These are phyloP conservation scores for Metopolophium dirhodum DNA, from an alignment of 1,140 invertebrate species.

Conservation along the genomic window DNA sequence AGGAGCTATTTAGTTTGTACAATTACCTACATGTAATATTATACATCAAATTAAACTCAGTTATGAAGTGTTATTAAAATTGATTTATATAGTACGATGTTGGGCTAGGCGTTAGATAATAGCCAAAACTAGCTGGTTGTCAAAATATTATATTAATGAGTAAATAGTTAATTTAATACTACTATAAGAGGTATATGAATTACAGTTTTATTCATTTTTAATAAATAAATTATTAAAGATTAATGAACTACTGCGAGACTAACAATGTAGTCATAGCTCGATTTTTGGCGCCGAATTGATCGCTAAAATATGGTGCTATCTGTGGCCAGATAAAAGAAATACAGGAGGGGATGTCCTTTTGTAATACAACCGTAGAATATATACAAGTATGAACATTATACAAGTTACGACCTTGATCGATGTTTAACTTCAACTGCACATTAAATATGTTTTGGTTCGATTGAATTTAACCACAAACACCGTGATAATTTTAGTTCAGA, in stretches of 20 bases:
- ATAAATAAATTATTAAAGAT: neutral
- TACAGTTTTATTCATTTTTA: neutral
- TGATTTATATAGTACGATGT: neutral
- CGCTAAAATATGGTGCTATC: neutral
- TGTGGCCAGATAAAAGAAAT: neutral
- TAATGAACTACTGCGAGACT: neutral
- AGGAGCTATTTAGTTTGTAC: neutral
- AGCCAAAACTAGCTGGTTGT: neutral
- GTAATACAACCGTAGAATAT: neutral
- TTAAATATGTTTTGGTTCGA: conserved; percentile 8
- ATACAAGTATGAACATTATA: neutral
- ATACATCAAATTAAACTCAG: neutral
- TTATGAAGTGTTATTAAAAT: neutral
- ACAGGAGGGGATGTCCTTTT: neutral
- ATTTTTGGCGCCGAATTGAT: neutral
- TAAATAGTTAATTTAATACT: neutral
- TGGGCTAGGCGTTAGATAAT: neutral
- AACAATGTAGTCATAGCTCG: neutral
- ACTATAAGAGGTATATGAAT: neutral
- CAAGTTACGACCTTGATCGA: conserved; percentile 36
- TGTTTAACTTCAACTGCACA: conserved; percentile 8
- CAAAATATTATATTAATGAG: neutral
- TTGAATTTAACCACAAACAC: conserved; percentile 14
- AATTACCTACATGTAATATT: neutral
- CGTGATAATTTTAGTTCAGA: neutral